Conservation (phyloP, 2,888 invertebrate genomes). For the Eucera pruinosa region DNA sequence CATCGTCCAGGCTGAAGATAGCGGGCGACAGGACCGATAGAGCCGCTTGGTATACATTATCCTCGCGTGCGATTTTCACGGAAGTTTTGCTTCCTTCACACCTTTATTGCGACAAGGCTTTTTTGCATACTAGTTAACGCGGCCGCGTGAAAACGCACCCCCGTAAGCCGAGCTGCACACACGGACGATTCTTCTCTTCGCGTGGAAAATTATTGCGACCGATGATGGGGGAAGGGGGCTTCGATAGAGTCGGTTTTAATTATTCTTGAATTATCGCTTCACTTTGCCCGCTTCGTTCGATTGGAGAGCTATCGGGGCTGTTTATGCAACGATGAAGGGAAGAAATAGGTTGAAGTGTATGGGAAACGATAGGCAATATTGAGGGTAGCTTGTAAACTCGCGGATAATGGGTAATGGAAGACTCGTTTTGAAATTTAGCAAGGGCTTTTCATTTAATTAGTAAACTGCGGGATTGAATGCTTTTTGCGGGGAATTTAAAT, state of each 20-base stretch:
- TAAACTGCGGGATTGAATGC: too few species aligned
- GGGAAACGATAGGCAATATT: neutral
- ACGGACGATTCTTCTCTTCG: constrained; percentile 25
- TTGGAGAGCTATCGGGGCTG: neutral
- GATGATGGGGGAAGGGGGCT: too few species aligned
- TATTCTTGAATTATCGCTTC: neutral
- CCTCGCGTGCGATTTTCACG: constrained; percentile 79
- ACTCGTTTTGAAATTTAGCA: too few species aligned
- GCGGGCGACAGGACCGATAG: constrained; percentile 65
- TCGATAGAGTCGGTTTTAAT: constrained; percentile 21
- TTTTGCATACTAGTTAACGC: constrained; percentile 66
- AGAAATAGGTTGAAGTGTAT: neutral
- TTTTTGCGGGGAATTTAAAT: too few species aligned
- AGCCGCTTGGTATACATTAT: constrained; percentile 76
- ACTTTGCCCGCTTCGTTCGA: neutral
- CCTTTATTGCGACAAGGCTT: constrained; percentile 77
- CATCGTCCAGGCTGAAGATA: constrained; percentile 67
- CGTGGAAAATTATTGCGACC: constrained; percentile 30
- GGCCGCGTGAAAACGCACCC: constrained; percentile 47
- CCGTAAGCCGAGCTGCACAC: too few species aligned
- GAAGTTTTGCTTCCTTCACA: constrained; percentile 76
- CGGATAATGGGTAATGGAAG: neutral
- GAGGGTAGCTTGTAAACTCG: neutral
- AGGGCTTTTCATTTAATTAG: too few species aligned
- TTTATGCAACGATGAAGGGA: constrained; percentile 14